Conservation (phyloP, 2,888 invertebrate species). For the Patella depressa region DNA sequence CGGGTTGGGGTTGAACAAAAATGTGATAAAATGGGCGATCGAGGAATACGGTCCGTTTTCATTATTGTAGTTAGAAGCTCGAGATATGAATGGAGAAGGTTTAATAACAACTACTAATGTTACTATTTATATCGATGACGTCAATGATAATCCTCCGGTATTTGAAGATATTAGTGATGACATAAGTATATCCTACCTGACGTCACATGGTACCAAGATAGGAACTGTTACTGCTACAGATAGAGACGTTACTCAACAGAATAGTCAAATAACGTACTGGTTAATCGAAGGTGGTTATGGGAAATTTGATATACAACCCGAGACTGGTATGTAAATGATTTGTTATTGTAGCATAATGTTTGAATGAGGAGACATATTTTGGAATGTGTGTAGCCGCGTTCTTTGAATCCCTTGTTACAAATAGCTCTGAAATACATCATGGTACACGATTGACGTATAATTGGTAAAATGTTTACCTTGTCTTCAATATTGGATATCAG, state of each 20-base stretch:
- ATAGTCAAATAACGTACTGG: conserved; percentile 18
- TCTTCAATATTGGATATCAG: no score
- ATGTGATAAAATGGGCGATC: no score
- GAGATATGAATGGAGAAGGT: conserved; percentile 24
- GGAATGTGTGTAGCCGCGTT: no score
- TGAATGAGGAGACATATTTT: no score
- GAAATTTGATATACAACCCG: conserved; percentile 16
- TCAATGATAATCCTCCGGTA: conserved; percentile 28
- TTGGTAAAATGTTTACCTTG: no score
- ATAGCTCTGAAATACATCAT: no score
- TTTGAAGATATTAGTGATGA: conserved; percentile 10
- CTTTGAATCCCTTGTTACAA: no score
- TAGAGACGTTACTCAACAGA: conserved; percentile 14
- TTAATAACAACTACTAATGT: conserved; percentile 17
- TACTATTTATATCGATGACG: conserved; percentile 27
- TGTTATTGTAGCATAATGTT: no score
- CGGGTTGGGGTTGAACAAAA: no score
- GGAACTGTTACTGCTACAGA: conserved; percentile 14
- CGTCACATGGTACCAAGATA: not conserved
- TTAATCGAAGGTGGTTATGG: conserved; percentile 19
- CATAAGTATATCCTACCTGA: not conserved
- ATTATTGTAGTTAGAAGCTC: conserved; percentile 25
- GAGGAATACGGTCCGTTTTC: no score
- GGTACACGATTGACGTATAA: no score
- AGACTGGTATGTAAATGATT: conserved; percentile 6